Percentiles rank a stretch among this genome's conserved stretches.
These are phyloP conservation scores for Metellina segmentata DNA, from an alignment of 2,888 invertebrate species.

Conservation along the genomic window DNA sequence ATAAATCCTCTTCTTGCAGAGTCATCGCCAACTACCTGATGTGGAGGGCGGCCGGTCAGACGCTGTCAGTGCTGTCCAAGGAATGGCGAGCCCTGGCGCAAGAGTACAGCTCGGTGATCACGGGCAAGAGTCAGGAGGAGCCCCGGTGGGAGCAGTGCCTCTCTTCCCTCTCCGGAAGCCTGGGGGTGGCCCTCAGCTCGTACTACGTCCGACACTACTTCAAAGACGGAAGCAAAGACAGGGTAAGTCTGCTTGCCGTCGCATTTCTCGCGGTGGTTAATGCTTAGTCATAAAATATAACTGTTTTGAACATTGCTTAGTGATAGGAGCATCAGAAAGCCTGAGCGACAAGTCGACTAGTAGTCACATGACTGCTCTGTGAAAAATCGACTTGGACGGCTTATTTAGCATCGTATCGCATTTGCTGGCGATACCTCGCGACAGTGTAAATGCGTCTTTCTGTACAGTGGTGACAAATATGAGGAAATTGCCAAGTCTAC, in stretches of 20 bases:
- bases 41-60: constrained; percentile 88
- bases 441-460: too few species aligned
- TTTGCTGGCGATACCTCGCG: too few species aligned
- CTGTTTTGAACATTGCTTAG: neutral
- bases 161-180: constrained; percentile 82
- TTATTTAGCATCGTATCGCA: too few species aligned
- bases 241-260: constrained; percentile 79
- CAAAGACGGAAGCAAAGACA: constrained; percentile 90
- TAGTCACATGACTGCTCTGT: too few species aligned
- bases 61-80: constrained; percentile 77
- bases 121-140: constrained; percentile 85
- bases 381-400: too few species aligned
- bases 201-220: constrained; percentile 93
- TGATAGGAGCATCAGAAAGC: neutral
- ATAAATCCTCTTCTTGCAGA: constrained; percentile 80
- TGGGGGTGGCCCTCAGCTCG: constrained; percentile 82
- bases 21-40: constrained; percentile 93
- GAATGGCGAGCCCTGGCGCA: constrained; percentile 87
- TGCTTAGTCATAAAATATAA: neutral
- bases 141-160: constrained; percentile 96
- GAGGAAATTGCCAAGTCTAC: too few species aligned
- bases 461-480: too few species aligned
- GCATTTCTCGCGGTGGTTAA: too few species aligned
- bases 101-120: constrained; percentile 89
- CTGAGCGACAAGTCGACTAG: too few species aligned